Evolutionary conservation across 2,797 vertebrate species (phyloP).

Genomic region (Rhinella marina): DNA sequence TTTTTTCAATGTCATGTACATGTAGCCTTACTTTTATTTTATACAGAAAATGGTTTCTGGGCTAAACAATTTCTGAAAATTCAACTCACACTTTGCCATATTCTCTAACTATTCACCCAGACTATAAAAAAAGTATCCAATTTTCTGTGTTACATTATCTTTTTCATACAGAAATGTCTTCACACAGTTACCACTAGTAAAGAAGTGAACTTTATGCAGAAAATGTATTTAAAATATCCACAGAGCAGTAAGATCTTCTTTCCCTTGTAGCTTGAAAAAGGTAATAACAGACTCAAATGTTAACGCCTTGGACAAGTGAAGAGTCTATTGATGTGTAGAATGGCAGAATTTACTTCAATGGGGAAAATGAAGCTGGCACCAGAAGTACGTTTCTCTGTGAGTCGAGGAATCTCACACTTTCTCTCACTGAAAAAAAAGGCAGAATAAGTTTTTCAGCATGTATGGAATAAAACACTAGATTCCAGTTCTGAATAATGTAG

Average conservation of each 20-base stretch:
- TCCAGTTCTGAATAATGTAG: too few relatives aligned
- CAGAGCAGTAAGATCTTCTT: not conserved
- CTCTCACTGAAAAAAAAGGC: conserved; percentile 77
- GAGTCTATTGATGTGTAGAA: not conserved
- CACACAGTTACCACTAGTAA: not conserved
- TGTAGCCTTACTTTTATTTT: too few relatives aligned
- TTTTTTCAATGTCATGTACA: too few relatives aligned
- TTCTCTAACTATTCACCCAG: not conserved
- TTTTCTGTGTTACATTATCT: not conserved
- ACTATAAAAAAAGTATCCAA: not conserved
- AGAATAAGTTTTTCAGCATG: not conserved
- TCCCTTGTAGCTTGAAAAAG: not conserved
- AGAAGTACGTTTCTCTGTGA: conserved; percentile 85
- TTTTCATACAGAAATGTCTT: not conserved
- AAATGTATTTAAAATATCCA: not conserved
- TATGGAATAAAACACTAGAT: not conserved
- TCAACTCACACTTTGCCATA: too few relatives aligned
- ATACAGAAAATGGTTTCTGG: too few relatives aligned
- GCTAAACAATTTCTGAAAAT: too few relatives aligned
- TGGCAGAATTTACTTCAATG: conserved; percentile 77
- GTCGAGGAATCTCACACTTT: conserved; percentile 81
- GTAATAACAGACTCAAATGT: not conserved
- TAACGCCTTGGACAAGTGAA: not conserved
- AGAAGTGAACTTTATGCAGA: not conserved
- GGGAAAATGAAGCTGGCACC: conserved; percentile 83